phyloP scores from a whole-genome alignment of 1,140 invertebrate genomes.

The Lepidostoma basale region DNA sequence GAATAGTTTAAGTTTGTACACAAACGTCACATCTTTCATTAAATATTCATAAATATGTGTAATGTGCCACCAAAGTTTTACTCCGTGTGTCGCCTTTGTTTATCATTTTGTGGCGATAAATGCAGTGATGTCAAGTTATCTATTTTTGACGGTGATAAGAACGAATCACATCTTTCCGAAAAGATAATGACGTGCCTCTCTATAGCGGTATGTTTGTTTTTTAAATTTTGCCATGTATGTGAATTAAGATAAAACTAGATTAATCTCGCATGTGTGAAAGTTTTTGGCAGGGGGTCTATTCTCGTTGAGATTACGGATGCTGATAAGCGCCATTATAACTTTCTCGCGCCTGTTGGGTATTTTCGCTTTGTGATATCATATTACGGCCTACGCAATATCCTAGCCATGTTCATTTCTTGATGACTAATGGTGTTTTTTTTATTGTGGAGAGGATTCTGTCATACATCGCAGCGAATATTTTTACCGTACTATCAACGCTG shows the following conservation, averaged over 20 bases:
- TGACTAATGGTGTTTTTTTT: slow-evolving; percentile 55
- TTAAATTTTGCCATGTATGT: neutral
- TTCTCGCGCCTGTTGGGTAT: slow-evolving; percentile 63
- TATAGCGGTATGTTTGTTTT: slow-evolving; percentile 53
- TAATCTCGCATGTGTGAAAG: slow-evolving; percentile 51
- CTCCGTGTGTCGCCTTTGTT: slow-evolving; percentile 70
- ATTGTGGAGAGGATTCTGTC: slow-evolving; percentile 21
- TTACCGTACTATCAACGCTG: slow-evolving; percentile 1
- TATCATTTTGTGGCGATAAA: slow-evolving; percentile 64
- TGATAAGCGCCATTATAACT: slow-evolving; percentile 64
- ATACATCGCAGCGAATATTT: slow-evolving; percentile 7
- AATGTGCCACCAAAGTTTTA: slow-evolving; percentile 71
- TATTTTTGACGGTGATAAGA: slow-evolving; percentile 64
- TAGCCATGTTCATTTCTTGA: slow-evolving; percentile 46
- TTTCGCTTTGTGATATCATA: slow-evolving; percentile 65
- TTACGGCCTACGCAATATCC: slow-evolving; percentile 59
- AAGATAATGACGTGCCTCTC: slow-evolving; percentile 62
- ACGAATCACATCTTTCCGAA: slow-evolving; percentile 61
- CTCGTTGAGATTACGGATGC: slow-evolving; percentile 56
- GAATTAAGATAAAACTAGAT: slow-evolving; percentile 14
- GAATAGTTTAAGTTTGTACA: slow-evolving; percentile 54
- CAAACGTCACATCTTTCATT: slow-evolving; percentile 49
- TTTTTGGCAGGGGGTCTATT: slow-evolving; percentile 60
- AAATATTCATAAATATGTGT: slow-evolving; percentile 65
- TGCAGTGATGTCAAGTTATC: slow-evolving; percentile 65